Percentiles rank a stretch among this genome's conserved stretches.
Conservation (phyloP, 2,888 invertebrate species). For the Ormyrus labotus region DNA sequence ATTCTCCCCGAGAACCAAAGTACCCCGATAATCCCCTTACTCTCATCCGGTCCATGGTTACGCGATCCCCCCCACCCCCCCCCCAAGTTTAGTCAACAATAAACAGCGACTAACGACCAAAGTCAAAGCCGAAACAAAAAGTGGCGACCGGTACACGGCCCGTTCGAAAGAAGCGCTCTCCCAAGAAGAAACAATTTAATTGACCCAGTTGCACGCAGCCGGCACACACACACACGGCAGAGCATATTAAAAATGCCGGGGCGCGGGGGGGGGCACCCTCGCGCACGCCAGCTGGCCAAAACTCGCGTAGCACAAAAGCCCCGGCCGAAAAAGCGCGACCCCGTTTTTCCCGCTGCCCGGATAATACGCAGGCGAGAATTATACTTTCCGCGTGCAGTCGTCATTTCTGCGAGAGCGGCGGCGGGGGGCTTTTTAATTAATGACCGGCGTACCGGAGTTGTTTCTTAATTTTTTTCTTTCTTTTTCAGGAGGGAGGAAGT, state of each 20-base stretch:
- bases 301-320: background rate
- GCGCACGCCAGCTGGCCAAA: conserved; percentile 10
- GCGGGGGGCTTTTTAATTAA: conserved; percentile 27
- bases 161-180: background rate
- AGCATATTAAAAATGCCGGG: conserved; percentile 24
- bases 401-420: background rate
- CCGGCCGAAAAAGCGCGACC: background rate
- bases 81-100: background rate
- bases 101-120: background rate
- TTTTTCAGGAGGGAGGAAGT: too few species aligned
- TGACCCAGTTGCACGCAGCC: conserved; percentile 39
- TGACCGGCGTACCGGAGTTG: background rate
- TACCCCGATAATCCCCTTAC: too few species aligned
- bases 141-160: too few species aligned
- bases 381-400: background rate
- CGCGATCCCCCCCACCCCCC: background rate
- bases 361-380: conserved; percentile 15
- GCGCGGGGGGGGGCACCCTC: background rate
- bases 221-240: background rate
- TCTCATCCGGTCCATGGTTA: too few species aligned
- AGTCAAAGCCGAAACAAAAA: too few species aligned
- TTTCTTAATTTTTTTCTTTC: background rate
- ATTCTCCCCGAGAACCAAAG: too few species aligned
- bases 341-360: background rate
- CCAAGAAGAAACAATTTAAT: conserved; percentile 44